Percentiles rank a stretch among this genome's conserved stretches.
These are phyloP conservation scores for Sinodicranocentrus sp. DNA, from an alignment of 2,888 invertebrate genomes.

Conservation along the genomic window DNA sequence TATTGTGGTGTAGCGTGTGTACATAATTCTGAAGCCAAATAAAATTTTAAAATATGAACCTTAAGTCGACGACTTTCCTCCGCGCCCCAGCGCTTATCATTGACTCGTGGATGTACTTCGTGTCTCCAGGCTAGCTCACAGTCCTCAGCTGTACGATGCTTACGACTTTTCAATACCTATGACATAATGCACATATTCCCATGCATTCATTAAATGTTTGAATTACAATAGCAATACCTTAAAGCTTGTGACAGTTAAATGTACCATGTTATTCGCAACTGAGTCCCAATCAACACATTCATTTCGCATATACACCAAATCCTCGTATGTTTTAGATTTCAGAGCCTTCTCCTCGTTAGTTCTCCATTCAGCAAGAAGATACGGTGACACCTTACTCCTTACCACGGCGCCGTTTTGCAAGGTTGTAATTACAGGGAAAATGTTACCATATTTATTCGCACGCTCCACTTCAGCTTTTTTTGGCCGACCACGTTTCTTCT, in stretches of 20 bases:
- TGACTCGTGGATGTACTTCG: slow-evolving; percentile 63
- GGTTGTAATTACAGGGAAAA: slow-evolving; percentile 45
- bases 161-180: slow-evolving; percentile 69
- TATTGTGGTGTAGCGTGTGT: background rate
- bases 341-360: slow-evolving; percentile 43
- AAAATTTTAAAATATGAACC: no score
- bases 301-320: slow-evolving; percentile 49
- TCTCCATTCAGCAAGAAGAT: slow-evolving; percentile 56
- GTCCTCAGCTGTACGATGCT: slow-evolving; percentile 66
- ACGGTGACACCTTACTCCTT: slow-evolving; percentile 35
- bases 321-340: slow-evolving; percentile 54
- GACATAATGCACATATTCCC: no score
- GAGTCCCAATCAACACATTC: slow-evolving; percentile 65
- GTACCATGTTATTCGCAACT: slow-evolving; percentile 67
- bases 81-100: slow-evolving; percentile 63
- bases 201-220: background rate
- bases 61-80: slow-evolving; percentile 61
- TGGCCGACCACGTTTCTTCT: slow-evolving; percentile 57
- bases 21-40: no score
- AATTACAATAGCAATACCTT: slow-evolving; percentile 1
- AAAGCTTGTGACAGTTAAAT: background rate
- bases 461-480: slow-evolving; percentile 58
- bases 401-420: slow-evolving; percentile 29
- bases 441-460: slow-evolving; percentile 39
- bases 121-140: slow-evolving; percentile 70